Conservation (phyloP, 2,797 vertebrate species). For the Xerus rutilus region DNA sequence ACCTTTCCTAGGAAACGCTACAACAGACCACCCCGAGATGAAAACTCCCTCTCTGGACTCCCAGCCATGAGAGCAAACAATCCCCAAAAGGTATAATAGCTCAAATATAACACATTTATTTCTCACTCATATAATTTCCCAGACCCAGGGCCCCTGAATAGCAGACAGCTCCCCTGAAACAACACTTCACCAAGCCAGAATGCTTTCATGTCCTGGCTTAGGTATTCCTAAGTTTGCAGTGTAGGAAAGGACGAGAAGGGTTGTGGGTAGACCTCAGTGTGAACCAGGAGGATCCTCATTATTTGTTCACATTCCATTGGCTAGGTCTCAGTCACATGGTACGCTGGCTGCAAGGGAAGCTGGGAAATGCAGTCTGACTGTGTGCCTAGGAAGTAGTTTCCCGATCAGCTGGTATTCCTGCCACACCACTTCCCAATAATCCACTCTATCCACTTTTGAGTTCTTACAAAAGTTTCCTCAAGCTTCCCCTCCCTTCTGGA, state of each 20-base stretch:
- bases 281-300: not conserved
- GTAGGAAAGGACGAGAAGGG: not conserved
- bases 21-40: no score
- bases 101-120: not conserved
- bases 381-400: not conserved
- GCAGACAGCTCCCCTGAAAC: not conserved
- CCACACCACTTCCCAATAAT: not conserved
- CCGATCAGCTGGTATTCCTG: not conserved
- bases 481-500: slow-evolving; percentile 24
- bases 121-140: not conserved
- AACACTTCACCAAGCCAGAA: not conserved
- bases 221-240: not conserved
- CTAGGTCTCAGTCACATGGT: not conserved
- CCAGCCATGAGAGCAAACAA: not conserved
- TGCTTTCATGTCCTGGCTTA: not conserved
- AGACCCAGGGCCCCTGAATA: not conserved
- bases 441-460: not conserved
- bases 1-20: not conserved
- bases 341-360: not conserved
- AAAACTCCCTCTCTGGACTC: not conserved
- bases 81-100: not conserved
- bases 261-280: not conserved
- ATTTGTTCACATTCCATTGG: not conserved
- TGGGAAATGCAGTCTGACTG: slow-evolving; percentile 22
- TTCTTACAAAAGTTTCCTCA: not conserved